phyloP scores from a whole-genome alignment of 2,113 vertebrate genomes.

The Procavia capensis region DNA sequence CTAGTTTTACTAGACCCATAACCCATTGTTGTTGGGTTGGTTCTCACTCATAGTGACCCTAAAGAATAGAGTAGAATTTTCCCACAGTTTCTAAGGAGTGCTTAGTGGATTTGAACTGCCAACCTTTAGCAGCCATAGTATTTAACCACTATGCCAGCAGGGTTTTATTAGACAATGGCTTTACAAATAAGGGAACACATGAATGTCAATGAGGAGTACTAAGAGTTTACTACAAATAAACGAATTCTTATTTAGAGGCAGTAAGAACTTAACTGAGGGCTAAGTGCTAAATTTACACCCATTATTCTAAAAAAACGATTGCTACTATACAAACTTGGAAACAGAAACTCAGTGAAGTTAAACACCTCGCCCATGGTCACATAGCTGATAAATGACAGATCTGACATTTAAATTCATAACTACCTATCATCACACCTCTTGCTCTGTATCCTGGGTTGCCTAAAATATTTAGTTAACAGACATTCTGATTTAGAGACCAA shows the following conservation, averaged over 20 bases:
- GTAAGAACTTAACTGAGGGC: neutral
- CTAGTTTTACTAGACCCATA: neutral
- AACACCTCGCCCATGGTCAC: neutral
- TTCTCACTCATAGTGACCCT: no score
- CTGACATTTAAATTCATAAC: neutral
- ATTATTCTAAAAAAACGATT: slow-evolving; percentile 26
- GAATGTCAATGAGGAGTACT: neutral
- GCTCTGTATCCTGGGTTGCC: neutral
- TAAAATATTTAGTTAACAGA: neutral
- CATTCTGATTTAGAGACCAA: neutral
- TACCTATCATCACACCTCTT: slow-evolving; percentile 13
- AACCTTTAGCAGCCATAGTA: no score
- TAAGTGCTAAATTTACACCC: slow-evolving; percentile 1
- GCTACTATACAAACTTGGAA: slow-evolving; percentile 20
- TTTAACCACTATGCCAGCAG: no score
- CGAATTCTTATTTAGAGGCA: neutral
- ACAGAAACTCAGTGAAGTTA: slow-evolving; percentile 10
- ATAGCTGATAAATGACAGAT: neutral
- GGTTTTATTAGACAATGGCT: neutral
- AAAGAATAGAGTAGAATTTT: no score
- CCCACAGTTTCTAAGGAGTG: no score
- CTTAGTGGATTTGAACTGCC: no score
- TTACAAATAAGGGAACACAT: slow-evolving; percentile 38
- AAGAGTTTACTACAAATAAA: neutral
- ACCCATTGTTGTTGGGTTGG: no score